These are phyloP conservation scores for Tethea ocularis DNA, from an alignment of 2,888 invertebrate genomes.

Conservation along the genomic window DNA sequence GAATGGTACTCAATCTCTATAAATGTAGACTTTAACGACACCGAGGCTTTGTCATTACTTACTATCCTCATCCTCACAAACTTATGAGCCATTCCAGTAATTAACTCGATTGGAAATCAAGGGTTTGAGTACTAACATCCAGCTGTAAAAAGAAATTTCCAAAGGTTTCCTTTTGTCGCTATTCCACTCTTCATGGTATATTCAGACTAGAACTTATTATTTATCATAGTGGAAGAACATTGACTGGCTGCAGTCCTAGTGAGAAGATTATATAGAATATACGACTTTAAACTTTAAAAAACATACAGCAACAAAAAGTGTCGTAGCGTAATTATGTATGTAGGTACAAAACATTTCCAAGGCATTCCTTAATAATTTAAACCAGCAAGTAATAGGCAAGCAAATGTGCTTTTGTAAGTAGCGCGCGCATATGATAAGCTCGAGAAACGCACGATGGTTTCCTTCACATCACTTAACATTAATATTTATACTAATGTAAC, in stretches of 20 bases:
- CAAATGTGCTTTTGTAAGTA: background rate
- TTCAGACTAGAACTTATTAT: background rate
- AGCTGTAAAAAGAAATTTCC: background rate
- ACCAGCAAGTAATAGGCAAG: background rate
- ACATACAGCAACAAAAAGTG: no score
- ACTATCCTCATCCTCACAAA: constrained; percentile 32
- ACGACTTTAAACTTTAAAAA: background rate
- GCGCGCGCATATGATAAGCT: background rate
- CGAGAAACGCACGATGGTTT: background rate
- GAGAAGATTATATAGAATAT: no score
- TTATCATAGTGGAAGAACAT: background rate
- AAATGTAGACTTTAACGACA: constrained; percentile 51
- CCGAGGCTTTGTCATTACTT: constrained; percentile 39
- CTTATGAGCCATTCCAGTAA: constrained; percentile 37
- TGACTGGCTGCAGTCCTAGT: background rate
- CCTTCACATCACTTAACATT: background rate
- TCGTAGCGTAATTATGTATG: no score
- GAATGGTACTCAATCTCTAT: constrained; percentile 36
- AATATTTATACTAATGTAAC: constrained; percentile 21
- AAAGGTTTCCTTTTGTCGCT: background rate
- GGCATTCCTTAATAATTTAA: no score
- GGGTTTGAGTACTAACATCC: background rate
- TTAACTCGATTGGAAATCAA: constrained; percentile 19
- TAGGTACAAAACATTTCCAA: no score
- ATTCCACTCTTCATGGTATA: background rate